Evolutionary conservation across 1,140 invertebrate genomes (phyloP).

Genomic region (Magallana angulata): DNA sequence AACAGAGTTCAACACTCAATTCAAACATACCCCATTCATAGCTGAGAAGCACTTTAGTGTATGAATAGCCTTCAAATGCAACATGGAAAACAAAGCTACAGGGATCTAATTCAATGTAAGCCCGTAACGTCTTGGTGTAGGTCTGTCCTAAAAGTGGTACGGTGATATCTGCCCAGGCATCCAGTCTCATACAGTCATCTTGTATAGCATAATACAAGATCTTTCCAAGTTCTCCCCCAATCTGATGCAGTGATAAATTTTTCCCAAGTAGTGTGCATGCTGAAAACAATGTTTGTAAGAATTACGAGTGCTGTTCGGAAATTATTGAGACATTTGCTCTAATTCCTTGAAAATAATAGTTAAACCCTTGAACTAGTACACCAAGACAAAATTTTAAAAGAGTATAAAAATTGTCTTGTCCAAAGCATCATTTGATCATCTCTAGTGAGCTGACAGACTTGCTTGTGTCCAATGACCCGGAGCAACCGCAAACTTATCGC

Average conservation of each 20-base stretch:
- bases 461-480: no score
- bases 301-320: no score
- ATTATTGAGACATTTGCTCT: no score
- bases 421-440: no score
- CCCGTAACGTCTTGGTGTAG: slow-evolving; percentile 46
- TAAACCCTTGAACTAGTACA: no score
- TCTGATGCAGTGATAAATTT: not conserved
- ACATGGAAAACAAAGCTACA: slow-evolving; percentile 52
- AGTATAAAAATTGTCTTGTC: no score
- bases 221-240: slow-evolving; percentile 32
- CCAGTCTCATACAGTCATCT: slow-evolving; percentile 58
- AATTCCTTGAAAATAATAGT: no score
- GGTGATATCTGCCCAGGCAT: slow-evolving; percentile 55
- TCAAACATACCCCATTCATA: slow-evolving; percentile 51
- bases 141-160: not conserved
- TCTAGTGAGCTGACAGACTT: no score
- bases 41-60: slow-evolving; percentile 48
- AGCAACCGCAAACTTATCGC: no score
- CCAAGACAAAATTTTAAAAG: no score
- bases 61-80: slow-evolving; percentile 49
- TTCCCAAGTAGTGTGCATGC: not conserved
- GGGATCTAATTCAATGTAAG: slow-evolving; percentile 52
- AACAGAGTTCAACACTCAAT: not conserved
- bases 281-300: not conserved
- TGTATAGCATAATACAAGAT: slow-evolving; percentile 53